Conservation (phyloP, 2,113 vertebrate genomes). For the Cavia aperea region DNA sequence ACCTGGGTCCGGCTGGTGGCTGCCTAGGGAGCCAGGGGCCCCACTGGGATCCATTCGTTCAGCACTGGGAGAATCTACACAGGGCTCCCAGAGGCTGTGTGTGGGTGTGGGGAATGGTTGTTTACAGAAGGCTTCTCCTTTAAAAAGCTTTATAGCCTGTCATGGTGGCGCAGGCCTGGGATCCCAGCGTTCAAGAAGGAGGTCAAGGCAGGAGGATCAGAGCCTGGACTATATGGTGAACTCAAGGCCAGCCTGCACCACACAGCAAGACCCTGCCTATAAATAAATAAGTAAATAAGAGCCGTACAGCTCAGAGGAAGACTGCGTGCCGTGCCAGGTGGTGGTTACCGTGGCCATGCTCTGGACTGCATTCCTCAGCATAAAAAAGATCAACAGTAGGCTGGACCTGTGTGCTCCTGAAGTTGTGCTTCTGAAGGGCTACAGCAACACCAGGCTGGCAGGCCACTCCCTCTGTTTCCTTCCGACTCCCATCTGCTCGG, state of each 20-base stretch:
- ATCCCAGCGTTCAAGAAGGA: neutral
- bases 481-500: neutral
- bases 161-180: neutral
- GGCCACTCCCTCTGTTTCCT: neutral
- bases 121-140: neutral
- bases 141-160: neutral
- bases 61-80: neutral
- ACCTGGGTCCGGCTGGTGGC: neutral
- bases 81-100: neutral
- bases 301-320: neutral
- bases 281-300: neutral
- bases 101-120: neutral
- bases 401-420: neutral
- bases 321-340: neutral
- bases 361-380: neutral
- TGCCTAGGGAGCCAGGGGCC: too few relatives aligned
- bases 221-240: too few relatives aligned
- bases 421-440: neutral
- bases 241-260: neutral
- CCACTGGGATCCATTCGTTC: neutral
- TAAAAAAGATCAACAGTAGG: neutral
- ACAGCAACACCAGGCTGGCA: neutral
- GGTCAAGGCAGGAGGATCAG: neutral
- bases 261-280: neutral
- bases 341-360: neutral